Evolutionary conservation across 2,113 vertebrate species (phyloP).

Genomic region (Zosterops borbonicus): DNA sequence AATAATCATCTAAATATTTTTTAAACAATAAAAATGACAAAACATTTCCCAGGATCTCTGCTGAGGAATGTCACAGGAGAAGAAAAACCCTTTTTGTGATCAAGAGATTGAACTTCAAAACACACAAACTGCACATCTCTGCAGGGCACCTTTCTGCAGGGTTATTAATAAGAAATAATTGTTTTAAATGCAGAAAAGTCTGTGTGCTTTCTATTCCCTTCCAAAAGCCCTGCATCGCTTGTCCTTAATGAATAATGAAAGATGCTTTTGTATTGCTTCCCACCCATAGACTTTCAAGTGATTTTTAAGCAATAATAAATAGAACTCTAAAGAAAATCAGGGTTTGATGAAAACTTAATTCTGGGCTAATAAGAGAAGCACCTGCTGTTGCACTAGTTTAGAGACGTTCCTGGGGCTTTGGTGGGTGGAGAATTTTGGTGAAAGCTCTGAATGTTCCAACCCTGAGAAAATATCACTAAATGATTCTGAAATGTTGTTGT

Average conservation of each 20-base stretch:
- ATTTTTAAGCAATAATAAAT: constrained; percentile 13
- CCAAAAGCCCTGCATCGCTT: background rate
- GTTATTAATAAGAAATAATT: constrained; percentile 54
- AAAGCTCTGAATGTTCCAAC: background rate
- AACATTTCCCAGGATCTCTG: background rate
- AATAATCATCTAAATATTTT: background rate
- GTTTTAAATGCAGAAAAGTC: constrained; percentile 39
- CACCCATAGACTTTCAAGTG: background rate
- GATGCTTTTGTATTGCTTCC: constrained; percentile 41
- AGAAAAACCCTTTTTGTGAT: background rate
- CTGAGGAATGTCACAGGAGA: background rate
- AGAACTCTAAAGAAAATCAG: background rate
- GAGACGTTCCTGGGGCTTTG: background rate
- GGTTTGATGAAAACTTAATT: background rate
- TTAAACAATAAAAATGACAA: background rate
- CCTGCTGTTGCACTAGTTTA: background rate
- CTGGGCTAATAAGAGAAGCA: background rate
- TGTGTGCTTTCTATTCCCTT: background rate
- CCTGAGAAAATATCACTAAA: background rate
- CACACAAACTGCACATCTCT: background rate
- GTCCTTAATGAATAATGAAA: constrained; percentile 60
- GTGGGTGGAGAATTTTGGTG: background rate
- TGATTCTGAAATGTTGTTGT: background rate
- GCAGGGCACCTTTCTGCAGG: background rate
- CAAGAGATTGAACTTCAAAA: constrained; percentile 35